Evolutionary conservation across 2,888 invertebrate genomes (phyloP).

Genomic region (Oasisia sp.): DNA sequence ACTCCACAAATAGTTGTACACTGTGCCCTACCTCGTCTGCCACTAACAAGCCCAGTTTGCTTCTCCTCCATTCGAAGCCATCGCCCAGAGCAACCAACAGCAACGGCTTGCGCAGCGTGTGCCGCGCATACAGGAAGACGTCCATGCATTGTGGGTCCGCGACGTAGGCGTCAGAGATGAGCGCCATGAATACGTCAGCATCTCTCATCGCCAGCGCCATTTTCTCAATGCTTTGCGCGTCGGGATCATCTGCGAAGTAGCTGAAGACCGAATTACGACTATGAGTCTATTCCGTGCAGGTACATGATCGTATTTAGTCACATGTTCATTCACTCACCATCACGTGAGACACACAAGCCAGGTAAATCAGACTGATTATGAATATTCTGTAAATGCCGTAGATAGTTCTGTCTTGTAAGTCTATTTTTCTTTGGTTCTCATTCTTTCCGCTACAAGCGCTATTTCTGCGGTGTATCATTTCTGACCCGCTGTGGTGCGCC

Average conservation of each 20-base stretch:
- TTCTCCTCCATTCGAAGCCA: conserved; percentile 54
- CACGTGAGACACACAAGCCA: no score
- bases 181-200: conserved; percentile 51
- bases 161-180: conserved; percentile 54
- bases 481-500: no score
- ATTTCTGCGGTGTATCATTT: no score
- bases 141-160: conserved; percentile 52
- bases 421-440: no score
- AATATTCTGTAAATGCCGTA: no score
- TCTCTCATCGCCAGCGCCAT: conserved; percentile 54
- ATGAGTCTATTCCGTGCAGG: background rate
- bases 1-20: background rate
- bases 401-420: no score
- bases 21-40: conserved; percentile 51
- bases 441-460: no score
- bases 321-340: no score
- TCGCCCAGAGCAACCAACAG: conserved; percentile 51
- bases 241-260: conserved; percentile 26
- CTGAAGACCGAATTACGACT: conserved; percentile 21
- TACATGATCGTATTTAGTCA: no score
- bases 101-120: conserved; percentile 53
- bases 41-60: conserved; percentile 52
- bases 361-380: no score
- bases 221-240: conserved; percentile 38
- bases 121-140: conserved; percentile 55